These are phyloP conservation scores for Australoheros facetus DNA, from an alignment of 2,797 vertebrate genomes.

Conservation along the genomic window DNA sequence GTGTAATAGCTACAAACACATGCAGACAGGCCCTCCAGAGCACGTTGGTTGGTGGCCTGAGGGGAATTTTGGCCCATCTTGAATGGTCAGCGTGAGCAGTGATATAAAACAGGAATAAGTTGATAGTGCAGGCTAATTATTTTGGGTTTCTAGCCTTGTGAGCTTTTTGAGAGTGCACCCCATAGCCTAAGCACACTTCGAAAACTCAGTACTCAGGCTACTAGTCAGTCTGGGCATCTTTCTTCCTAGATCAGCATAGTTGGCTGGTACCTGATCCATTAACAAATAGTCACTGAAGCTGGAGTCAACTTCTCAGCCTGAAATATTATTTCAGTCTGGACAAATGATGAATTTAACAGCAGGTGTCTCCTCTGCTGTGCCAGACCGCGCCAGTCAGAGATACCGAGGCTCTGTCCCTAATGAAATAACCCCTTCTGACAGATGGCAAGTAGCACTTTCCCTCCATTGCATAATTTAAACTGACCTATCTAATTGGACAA, in stretches of 20 bases:
- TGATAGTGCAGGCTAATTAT: not conserved
- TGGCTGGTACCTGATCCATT: not conserved
- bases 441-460: constrained; percentile 63
- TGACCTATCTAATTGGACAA: constrained; percentile 72
- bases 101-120: too few relatives aligned
- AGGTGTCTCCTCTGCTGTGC: constrained; percentile 24
- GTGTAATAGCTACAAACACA: not conserved
- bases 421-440: constrained; percentile 71
- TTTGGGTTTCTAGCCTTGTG: not conserved
- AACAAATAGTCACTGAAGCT: not conserved
- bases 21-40: not conserved
- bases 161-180: not conserved
- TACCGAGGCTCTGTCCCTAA: constrained; percentile 29
- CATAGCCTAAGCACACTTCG: not conserved
- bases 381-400: constrained; percentile 23
- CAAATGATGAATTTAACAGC: constrained; percentile 13
- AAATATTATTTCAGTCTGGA: constrained; percentile 2
- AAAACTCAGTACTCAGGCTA: not conserved
- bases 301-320: not conserved
- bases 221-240: not conserved
- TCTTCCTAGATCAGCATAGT: not conserved
- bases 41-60: not conserved
- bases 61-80: not conserved
- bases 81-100: too few relatives aligned
- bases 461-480: constrained; percentile 72